Conservation (phyloP, 2,888 invertebrate genomes). For the Mythimna ferrago region DNA sequence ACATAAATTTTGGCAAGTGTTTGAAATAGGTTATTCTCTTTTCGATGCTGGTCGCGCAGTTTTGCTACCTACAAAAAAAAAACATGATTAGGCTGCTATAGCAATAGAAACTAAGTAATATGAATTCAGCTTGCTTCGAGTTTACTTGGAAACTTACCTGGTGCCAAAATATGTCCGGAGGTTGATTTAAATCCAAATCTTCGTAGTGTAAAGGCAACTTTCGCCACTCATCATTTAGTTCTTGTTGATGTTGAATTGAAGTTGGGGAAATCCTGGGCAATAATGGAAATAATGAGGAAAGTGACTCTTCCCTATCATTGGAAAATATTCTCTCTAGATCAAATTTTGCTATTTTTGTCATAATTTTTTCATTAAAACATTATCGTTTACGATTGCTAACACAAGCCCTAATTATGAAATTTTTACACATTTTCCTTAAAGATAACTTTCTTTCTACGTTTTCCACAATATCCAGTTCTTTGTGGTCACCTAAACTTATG, state of each 20-base stretch:
- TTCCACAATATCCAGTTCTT: conserved; percentile 2
- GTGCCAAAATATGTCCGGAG: conserved; percentile 3
- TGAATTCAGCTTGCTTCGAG: conserved; percentile 3
- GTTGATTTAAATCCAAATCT: neutral
- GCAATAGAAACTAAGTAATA: conserved; percentile 4
- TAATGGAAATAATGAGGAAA: conserved; percentile 6
- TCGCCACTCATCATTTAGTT: neutral
- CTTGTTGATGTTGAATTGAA: neutral
- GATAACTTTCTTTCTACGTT: conserved; percentile 7
- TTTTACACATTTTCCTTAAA: conserved; percentile 9
- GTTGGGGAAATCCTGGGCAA: conserved; percentile 4
- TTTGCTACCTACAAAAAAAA: neutral
- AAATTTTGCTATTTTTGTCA: conserved; percentile 4
- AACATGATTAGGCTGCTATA: conserved; percentile 8
- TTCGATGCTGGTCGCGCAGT: conserved; percentile 3
- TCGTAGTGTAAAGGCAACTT: neutral
- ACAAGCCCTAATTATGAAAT: conserved; percentile 1
- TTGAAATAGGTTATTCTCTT: conserved; percentile 9
- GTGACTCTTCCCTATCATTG: neutral
- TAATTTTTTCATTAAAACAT: conserved; percentile 8
- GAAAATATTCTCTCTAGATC: neutral
- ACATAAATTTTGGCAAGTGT: conserved; percentile 32
- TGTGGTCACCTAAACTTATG: conserved; percentile 11
- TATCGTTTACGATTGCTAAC: conserved; percentile 13
- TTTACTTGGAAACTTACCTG: neutral